A percentile compares a stretch with the other conserved stretches of the same genome.
These are phyloP conservation scores for Nerophis ophidion DNA, from an alignment of 2,113 vertebrate species.

Conservation along the genomic window DNA sequence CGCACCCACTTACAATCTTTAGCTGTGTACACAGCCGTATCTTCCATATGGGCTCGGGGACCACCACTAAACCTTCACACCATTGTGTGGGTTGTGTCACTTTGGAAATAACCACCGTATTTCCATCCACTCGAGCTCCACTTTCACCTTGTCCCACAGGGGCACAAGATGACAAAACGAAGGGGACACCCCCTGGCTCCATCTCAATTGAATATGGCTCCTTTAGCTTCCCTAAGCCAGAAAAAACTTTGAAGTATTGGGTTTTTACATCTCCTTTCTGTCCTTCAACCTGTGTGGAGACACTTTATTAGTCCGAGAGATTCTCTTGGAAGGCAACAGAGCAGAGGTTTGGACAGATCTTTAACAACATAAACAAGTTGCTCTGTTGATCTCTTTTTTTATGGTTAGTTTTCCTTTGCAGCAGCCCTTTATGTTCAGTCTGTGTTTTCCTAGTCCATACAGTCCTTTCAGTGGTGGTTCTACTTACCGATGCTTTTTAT, in stretches of 20 bases:
- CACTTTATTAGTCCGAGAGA: neutral
- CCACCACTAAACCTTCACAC: neutral
- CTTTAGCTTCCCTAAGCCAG: neutral
- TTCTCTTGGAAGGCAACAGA: neutral
- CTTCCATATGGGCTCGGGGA: neutral
- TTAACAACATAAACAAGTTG: neutral
- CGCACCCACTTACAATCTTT: neutral
- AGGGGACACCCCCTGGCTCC: neutral
- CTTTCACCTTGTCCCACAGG: no score
- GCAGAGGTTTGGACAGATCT: neutral
- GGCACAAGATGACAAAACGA: neutral
- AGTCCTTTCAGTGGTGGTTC: neutral
- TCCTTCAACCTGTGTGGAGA: neutral
- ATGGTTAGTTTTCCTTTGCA: no score
- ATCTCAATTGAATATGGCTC: neutral
- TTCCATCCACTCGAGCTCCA: neutral
- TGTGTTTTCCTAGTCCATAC: neutral
- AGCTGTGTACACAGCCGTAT: neutral
- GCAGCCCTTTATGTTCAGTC: neutral
- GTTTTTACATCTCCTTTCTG: neutral
- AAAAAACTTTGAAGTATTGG: neutral
- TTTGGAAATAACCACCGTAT: neutral
- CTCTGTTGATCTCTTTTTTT: neutral
- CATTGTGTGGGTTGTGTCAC: neutral
- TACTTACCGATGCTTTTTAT: neutral